Conservation (phyloP, 2,113 vertebrate species). For the Indri indri region DNA sequence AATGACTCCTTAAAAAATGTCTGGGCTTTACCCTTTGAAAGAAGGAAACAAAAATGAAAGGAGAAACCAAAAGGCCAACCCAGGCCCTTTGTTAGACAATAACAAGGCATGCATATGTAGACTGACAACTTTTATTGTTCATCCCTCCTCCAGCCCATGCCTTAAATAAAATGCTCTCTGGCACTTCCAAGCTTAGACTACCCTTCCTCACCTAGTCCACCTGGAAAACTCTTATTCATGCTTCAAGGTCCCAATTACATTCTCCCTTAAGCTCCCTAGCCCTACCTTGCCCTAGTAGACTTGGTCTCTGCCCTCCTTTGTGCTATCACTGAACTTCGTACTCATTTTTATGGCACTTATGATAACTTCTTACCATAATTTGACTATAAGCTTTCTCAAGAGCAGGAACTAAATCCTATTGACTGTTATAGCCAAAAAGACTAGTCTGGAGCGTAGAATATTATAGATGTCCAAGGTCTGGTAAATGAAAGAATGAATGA, state of each 20-base stretch:
- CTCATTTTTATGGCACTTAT: background rate
- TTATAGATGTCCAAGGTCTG: background rate
- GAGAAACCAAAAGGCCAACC: background rate
- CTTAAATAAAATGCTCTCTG: background rate
- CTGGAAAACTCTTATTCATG: background rate
- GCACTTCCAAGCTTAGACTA: background rate
- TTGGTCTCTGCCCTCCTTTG: background rate
- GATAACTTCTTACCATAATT: background rate
- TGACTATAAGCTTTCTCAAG: background rate
- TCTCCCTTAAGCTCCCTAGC: background rate
- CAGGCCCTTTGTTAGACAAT: background rate
- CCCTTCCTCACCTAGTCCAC: background rate
- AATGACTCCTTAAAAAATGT: background rate
- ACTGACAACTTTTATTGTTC: rapidly evolving
- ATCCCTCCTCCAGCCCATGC: background rate
- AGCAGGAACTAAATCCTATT: background rate
- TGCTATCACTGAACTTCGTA: background rate
- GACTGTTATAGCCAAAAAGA: background rate
- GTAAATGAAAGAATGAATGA: background rate
- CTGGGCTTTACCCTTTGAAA: background rate
- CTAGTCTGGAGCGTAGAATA: background rate
- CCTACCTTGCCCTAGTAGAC: background rate
- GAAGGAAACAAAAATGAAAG: background rate
- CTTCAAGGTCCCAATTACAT: background rate
- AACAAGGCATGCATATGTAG: background rate